Evolutionary conservation across 1,140 invertebrate species (phyloP).

Genomic region (Drosophila tsacasi): DNA sequence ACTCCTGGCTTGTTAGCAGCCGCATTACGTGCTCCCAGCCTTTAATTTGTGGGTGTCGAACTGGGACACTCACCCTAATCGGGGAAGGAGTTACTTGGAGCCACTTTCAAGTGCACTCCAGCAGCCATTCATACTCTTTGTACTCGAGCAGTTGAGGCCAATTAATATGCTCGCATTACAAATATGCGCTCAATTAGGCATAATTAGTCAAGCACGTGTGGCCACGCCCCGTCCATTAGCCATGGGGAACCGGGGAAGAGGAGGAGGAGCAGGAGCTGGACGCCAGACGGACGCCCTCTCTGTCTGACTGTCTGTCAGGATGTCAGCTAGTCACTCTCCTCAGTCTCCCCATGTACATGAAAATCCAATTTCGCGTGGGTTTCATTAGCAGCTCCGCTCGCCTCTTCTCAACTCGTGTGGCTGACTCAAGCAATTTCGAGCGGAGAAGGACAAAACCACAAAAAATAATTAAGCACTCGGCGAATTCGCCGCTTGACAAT

Average conservation of each 20-base stretch:
- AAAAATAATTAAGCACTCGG: constrained; percentile 82
- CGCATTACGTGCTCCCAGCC: constrained; percentile 47
- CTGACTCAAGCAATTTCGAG: constrained; percentile 67
- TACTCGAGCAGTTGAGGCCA: constrained; percentile 47
- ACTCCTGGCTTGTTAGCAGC: constrained; percentile 42
- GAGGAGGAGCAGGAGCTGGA: too few relatives aligned
- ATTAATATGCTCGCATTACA: constrained; percentile 80
- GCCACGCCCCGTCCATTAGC: constrained; percentile 70
- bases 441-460: constrained; percentile 72
- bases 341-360: constrained; percentile 64
- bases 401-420: constrained; percentile 18
- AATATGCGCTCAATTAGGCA: constrained; percentile 75
- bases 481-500: constrained; percentile 72
- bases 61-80: constrained; percentile 35
- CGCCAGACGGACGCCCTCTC: constrained; percentile 24
- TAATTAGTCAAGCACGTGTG: constrained; percentile 80
- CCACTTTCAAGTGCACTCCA: constrained; percentile 47
- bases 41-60: constrained; percentile 34
- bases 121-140: constrained; percentile 50
- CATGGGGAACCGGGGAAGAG: neutral
- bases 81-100: constrained; percentile 14
- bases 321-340: constrained; percentile 7
- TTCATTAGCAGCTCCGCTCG: constrained; percentile 69
- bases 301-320: constrained; percentile 4
- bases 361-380: constrained; percentile 79